Percentiles rank a stretch among this genome's conserved stretches.
Evolutionary conservation across 2,888 invertebrate species (phyloP).

Genomic region (Acleris laterana): DNA sequence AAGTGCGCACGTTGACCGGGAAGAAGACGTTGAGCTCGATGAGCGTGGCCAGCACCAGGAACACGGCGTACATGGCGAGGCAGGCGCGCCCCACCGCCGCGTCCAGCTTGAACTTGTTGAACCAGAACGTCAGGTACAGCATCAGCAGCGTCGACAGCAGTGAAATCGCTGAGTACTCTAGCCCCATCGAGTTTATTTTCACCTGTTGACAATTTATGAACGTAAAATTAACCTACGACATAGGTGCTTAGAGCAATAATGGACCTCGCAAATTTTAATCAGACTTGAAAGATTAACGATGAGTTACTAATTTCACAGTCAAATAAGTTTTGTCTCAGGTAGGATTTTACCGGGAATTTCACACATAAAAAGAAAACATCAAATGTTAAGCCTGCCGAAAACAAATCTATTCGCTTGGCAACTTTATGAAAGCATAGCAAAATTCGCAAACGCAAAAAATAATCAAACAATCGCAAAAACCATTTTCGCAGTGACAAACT

Average conservation of each 20-base stretch:
- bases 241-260: slow-evolving; percentile 23
- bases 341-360: too few species aligned
- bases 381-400: too few species aligned
- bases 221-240: slow-evolving; percentile 35
- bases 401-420: slow-evolving; percentile 30
- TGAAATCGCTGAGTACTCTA: slow-evolving; percentile 96
- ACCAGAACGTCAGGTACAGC: slow-evolving; percentile 92
- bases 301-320: too few species aligned
- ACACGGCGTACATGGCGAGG: slow-evolving; percentile 93
- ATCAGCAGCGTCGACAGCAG: slow-evolving; percentile 93
- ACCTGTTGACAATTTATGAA: slow-evolving; percentile 76
- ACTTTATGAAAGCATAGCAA: slow-evolving; percentile 19
- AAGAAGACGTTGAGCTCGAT: slow-evolving; percentile 97
- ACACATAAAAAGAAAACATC: too few species aligned
- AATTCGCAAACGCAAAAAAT: slow-evolving; percentile 25
- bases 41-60: slow-evolving; percentile 93
- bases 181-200: slow-evolving; percentile 94
- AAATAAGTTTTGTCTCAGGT: too few species aligned
- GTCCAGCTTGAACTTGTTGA: slow-evolving; percentile 94
- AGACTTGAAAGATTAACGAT: too few species aligned
- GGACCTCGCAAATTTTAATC: slow-evolving; percentile 17
- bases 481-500: slow-evolving; percentile 20
- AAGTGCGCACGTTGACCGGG: slow-evolving; percentile 94
- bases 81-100: slow-evolving; percentile 93
- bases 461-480: slow-evolving; percentile 14